phyloP scores from a whole-genome alignment of 2,797 vertebrate species.

The Nothura maculosa region DNA sequence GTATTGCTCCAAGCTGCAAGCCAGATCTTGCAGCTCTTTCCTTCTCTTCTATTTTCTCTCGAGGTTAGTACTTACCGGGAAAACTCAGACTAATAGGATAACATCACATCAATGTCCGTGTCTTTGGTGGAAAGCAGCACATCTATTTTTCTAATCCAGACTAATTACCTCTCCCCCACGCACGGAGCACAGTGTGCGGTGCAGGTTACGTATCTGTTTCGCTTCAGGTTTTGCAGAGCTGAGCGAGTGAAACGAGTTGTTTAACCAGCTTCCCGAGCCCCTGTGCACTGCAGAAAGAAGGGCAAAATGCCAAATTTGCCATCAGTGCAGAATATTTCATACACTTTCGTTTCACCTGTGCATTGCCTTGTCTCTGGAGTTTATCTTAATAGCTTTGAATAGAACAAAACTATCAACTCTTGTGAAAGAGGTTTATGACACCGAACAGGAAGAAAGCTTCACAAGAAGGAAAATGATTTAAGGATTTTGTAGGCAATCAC shows the following conservation, averaged over 20 bases:
- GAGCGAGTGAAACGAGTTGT: background rate
- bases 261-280: background rate
- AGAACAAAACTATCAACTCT: background rate
- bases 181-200: background rate
- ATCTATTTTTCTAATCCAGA: background rate
- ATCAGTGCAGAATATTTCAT: background rate
- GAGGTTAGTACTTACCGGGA: background rate
- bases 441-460: background rate
- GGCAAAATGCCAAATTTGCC: background rate
- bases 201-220: background rate
- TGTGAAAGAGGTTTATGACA: background rate
- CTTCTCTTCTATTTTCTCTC: background rate
- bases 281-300: background rate
- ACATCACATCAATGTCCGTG: background rate
- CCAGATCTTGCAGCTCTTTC: background rate
- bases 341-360: background rate
- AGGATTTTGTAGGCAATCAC: slow-evolving; percentile 2
- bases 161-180: background rate
- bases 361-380: background rate
- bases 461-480: background rate
- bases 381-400: slow-evolving; percentile 11
- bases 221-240: background rate
- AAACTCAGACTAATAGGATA: background rate
- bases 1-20: background rate
- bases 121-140: background rate